Evolutionary conservation across 2,797 vertebrate genomes (phyloP).

Genomic region (Sebastes steindachneri): DNA sequence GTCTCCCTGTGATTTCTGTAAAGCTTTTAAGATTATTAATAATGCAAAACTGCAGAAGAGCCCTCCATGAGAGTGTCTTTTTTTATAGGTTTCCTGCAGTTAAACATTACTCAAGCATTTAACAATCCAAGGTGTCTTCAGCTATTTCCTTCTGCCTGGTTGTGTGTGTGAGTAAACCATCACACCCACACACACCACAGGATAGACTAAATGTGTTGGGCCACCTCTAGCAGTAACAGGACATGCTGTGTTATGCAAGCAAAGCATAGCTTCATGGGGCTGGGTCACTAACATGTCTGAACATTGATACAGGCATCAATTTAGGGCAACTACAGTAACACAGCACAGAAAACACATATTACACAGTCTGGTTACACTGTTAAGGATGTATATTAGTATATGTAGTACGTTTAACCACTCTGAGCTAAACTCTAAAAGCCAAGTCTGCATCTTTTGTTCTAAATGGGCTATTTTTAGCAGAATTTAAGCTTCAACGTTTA

Average conservation of each 20-base stretch:
- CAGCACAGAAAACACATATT: neutral
- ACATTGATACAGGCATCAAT: conserved; percentile 29
- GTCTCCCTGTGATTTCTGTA: neutral
- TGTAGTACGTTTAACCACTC: neutral
- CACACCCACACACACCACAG: neutral
- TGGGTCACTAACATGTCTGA: conserved; percentile 59
- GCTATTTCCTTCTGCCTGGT: neutral
- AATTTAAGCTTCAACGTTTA: neutral
- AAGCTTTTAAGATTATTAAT: neutral
- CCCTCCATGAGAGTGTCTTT: neutral
- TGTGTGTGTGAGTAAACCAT: neutral
- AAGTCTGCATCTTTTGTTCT: neutral
- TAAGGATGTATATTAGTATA: neutral
- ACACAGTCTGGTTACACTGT: neutral
- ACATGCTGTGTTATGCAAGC: conserved; percentile 52
- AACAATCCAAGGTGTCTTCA: neutral
- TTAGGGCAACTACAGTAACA: neutral
- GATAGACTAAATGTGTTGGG: neutral
- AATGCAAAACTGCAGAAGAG: neutral
- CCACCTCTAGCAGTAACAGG: conserved; percentile 2
- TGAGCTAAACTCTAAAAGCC: neutral
- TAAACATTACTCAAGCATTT: conserved; percentile 43
- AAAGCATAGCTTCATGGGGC: conserved; percentile 67
- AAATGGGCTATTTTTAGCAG: neutral
- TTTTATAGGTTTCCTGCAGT: conserved; percentile 7